A percentile compares a stretch with the other conserved stretches of the same genome.
Evolutionary conservation across 2,888 invertebrate species (phyloP).

Genomic region (Griposia aprilina): DNA sequence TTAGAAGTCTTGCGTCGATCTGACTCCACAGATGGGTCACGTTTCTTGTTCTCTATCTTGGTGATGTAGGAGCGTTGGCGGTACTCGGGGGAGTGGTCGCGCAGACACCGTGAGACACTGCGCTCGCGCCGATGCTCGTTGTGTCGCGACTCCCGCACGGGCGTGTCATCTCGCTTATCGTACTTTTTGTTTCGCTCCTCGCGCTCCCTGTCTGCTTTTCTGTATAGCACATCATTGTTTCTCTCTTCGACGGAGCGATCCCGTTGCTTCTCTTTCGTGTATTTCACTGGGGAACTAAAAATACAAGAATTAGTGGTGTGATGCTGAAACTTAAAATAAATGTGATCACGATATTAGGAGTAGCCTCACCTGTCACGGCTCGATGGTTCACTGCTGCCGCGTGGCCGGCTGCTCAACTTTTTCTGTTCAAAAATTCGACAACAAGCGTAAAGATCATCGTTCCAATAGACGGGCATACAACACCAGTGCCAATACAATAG

Average conservation of each 20-base stretch:
- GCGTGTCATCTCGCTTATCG: conserved; percentile 80
- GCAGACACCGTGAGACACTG: conserved; percentile 71
- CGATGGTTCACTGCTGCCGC: conserved; percentile 82
- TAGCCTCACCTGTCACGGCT: conserved; percentile 82
- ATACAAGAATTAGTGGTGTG: conserved; percentile 31
- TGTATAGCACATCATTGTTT: conserved; percentile 79
- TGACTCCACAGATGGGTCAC: conserved; percentile 75
- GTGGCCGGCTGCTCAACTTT: conserved; percentile 85
- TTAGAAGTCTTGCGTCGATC: conserved; percentile 73
- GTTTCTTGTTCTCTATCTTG: conserved; percentile 80
- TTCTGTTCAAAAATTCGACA: conserved; percentile 85
- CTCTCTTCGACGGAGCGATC: conserved; percentile 80
- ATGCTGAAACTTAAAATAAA: not conserved
- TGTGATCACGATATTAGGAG: not conserved
- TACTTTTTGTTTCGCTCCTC: conserved; percentile 83
- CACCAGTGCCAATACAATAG: conserved; percentile 90
- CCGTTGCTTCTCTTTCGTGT: conserved; percentile 79
- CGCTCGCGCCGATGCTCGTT: conserved; percentile 78
- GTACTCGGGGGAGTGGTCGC: conserved; percentile 77
- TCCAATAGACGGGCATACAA: conserved; percentile 73
- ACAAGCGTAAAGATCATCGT: conserved; percentile 72
- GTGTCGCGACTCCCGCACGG: conserved; percentile 69
- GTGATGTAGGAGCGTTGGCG: conserved; percentile 81
- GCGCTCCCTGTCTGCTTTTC: conserved; percentile 85
- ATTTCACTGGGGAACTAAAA: conserved; percentile 85